These are phyloP conservation scores for Heliconius ismenius DNA, from an alignment of 2,888 invertebrate species.

Conservation along the genomic window DNA sequence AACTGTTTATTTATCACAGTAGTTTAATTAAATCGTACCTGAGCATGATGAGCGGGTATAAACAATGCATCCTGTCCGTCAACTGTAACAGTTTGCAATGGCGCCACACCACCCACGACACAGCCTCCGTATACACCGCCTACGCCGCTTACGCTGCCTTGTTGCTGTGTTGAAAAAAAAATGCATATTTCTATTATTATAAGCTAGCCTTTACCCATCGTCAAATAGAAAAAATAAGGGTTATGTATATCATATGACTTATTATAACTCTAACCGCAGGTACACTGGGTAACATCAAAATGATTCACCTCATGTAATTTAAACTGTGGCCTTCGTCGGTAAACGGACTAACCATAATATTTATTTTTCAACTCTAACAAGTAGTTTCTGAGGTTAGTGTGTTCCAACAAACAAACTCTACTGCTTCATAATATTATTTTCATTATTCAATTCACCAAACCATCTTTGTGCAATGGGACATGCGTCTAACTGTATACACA, in stretches of 20 bases:
- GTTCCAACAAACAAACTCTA: not conserved
- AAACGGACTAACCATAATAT: not conserved
- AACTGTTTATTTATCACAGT: not conserved
- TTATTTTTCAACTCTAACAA: not conserved
- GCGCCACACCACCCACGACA: slow-evolving; percentile 82
- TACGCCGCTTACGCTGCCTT: slow-evolving; percentile 54
- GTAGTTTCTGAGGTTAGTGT: not conserved
- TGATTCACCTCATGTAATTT: not conserved
- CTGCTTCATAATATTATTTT: not conserved
- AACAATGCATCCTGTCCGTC: slow-evolving; percentile 96
- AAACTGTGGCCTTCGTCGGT: not conserved
- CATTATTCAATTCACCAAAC: not conserved
- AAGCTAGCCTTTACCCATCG: too few species aligned
- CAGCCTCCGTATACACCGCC: slow-evolving; percentile 72
- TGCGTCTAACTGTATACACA: not conserved
- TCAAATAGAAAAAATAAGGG: too few species aligned
- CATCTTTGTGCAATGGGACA: not conserved
- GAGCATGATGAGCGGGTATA: slow-evolving; percentile 90
- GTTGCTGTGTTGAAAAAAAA: slow-evolving; percentile 56
- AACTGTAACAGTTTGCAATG: slow-evolving; percentile 94
- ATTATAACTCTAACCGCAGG: too few species aligned
- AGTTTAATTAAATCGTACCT: slow-evolving; percentile 55
- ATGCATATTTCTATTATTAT: not conserved
- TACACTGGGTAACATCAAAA: not conserved
- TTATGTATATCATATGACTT: too few species aligned